Evolutionary conservation across 2,113 vertebrate species (phyloP), one percentile per base, ranked within the genome.

Genomic region (Notiomystis cincta): DNA sequence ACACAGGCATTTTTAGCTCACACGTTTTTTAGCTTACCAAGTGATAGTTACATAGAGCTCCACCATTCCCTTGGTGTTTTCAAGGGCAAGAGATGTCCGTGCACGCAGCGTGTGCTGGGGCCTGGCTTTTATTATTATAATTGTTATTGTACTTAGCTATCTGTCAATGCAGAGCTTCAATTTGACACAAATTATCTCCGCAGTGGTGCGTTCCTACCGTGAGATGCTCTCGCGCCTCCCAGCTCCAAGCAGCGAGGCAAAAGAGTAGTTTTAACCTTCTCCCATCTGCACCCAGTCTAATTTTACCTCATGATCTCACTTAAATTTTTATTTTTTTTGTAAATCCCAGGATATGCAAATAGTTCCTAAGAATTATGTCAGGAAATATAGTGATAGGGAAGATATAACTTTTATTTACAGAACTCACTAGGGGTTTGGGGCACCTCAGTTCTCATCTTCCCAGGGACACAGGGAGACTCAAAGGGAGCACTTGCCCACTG

Each of bases 121-220:
- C 64, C 71, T 94, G 90, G 85, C 85, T 95, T 96, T 97, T 95
- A 75, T 95, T 90, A 92, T 95, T 94, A 58, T 95, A 95, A 96
- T 96, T 94, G 88, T 96, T 94, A 92, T 92, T 96, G 91, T 95
- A 91, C 95, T 94, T 88, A 82, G 71, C 87, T 94, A 69, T 85
- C 90, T 87, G 89, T 92, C 87, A 95, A 75, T 92, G 93, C 64
- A 88, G 92, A 70, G 79, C 79, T 96, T 93, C 85, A 66, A 3
- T 81, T 94, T 93, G 79, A 90, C 93, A 90, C 60, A 82, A 94
- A 94, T 95, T 83, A 82, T 82, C 79, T 97, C 62, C 48, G 10
- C 82, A 58, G 79, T 58, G 67, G 69, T 44, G 47, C 24, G 21
- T 54, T 82, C 87, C 76, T 88, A 81, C 71, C 7, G 11, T 45